Percentiles rank a stretch among this genome's conserved stretches.
These are phyloP conservation scores for Drymodes brunneopygia DNA, from an alignment of 2,113 vertebrate genomes.

Conservation along the genomic window DNA sequence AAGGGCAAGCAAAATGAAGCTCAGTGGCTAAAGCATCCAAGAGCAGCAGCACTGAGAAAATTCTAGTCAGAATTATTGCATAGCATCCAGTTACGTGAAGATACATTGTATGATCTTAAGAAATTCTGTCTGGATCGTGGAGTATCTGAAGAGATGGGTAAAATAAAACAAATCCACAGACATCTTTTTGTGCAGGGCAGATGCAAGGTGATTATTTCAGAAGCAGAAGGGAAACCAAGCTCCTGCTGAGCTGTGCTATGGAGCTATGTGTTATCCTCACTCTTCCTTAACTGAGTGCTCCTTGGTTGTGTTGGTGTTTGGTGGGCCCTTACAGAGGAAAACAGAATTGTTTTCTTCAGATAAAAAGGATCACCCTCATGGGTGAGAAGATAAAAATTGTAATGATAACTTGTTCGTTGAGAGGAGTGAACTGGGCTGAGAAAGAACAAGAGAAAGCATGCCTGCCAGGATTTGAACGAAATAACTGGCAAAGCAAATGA, in stretches of 20 bases:
- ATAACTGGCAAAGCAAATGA: not conserved
- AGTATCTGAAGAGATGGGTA: not conserved
- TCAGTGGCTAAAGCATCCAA: not conserved
- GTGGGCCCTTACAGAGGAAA: not conserved
- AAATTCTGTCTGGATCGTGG: not conserved
- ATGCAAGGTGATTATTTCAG: not conserved
- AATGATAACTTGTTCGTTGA: not conserved
- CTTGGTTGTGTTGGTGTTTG: not conserved
- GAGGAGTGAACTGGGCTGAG: not conserved
- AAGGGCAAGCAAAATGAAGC: not conserved
- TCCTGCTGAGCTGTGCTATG: not conserved
- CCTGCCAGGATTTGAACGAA: not conserved
- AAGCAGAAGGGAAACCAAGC: not conserved
- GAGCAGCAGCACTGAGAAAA: not conserved
- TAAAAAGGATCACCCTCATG: not conserved
- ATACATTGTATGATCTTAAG: not conserved
- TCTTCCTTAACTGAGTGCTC: not conserved
- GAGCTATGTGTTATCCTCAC: fast-evolving
- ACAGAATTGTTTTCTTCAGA: not conserved
- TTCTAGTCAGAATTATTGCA: not conserved
- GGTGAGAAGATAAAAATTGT: not conserved
- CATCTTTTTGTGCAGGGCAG: not conserved
- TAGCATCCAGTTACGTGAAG: not conserved
- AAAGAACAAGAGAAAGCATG: not conserved
- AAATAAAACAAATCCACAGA: not conserved